Evolutionary conservation across 2,797 vertebrate genomes (phyloP).

Genomic region (Aselliscus stoliczkanus): DNA sequence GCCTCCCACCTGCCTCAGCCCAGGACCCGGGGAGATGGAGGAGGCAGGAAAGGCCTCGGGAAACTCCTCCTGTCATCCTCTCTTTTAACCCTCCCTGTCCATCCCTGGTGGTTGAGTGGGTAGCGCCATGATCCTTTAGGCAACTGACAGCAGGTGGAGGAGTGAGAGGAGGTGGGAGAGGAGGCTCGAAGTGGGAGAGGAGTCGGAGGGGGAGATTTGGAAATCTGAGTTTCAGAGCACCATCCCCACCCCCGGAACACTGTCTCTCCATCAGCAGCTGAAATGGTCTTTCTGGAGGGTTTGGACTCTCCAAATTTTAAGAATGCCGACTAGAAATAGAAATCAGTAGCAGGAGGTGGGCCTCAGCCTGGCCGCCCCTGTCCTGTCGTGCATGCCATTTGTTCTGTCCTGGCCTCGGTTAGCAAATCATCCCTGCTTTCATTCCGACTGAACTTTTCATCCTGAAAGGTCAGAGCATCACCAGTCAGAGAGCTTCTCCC

Average conservation of each 20-base stretch:
- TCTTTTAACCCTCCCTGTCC: neutral
- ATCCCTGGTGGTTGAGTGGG: neutral
- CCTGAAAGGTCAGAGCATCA: neutral
- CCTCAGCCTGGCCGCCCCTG: neutral
- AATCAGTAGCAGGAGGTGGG: neutral
- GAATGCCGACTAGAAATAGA: neutral
- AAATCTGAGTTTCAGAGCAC: neutral
- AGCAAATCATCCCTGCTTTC: neutral
- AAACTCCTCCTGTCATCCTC: neutral
- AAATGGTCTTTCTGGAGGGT: neutral
- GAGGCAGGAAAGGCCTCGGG: neutral
- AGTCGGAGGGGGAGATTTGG: too few relatives aligned
- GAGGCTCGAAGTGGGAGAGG: too few relatives aligned
- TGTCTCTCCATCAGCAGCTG: neutral
- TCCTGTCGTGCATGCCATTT: neutral
- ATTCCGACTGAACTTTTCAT: neutral
- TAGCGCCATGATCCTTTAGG: neutral
- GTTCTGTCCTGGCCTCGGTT: neutral
- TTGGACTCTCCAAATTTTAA: neutral
- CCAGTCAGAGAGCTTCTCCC: neutral
- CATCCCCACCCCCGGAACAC: neutral
- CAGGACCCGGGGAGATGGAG: neutral
- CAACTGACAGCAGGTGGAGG: neutral
- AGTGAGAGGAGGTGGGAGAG: fast-evolving
- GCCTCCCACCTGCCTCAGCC: neutral